These are phyloP conservation scores for Lutraria rhynchaena DNA, from an alignment of 1,140 invertebrate species.

Conservation along the genomic window DNA sequence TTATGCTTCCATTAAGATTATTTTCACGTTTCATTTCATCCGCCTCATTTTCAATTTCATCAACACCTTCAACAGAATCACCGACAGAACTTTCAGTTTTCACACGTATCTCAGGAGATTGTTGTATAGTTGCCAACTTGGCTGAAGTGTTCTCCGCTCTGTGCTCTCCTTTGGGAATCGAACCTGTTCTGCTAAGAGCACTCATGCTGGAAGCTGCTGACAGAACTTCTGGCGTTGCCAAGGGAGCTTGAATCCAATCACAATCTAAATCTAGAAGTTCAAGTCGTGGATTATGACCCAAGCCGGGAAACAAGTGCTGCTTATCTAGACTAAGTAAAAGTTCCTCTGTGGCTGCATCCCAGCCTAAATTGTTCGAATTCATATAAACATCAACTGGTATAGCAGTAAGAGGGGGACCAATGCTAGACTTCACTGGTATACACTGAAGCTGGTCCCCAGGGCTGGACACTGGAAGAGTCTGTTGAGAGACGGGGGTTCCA, in stretches of 20 bases:
- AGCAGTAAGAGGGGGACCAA: background rate
- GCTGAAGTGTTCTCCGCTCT: background rate
- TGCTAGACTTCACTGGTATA: conserved; percentile 32
- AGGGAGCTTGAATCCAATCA: conserved; percentile 42
- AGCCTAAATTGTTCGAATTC: conserved; percentile 35
- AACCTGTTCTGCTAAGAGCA: conserved; percentile 38
- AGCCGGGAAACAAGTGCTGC: conserved; percentile 28
- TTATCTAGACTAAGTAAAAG: conserved; percentile 44
- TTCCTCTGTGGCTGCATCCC: conserved; percentile 50
- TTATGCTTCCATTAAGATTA: conserved; percentile 19
- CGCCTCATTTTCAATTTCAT: background rate
- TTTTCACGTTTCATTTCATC: background rate
- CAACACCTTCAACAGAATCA: conserved; percentile 2
- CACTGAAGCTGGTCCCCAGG: background rate
- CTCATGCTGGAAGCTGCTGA: conserved; percentile 52
- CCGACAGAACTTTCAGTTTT: conserved; percentile 2
- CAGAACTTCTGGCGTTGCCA: conserved; percentile 44
- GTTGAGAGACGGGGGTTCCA: conserved; percentile 1
- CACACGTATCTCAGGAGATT: conserved; percentile 46
- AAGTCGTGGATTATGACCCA: conserved; percentile 16
- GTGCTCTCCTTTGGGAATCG: conserved; percentile 18
- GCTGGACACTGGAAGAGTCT: background rate
- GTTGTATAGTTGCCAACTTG: conserved; percentile 52
- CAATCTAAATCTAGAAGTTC: conserved; percentile 33
- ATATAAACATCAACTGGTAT: conserved; percentile 22